Base-by-base conservation (phyloP, 2,797 vertebrate genomes). In the Phalloptychus januarius region DNA sequence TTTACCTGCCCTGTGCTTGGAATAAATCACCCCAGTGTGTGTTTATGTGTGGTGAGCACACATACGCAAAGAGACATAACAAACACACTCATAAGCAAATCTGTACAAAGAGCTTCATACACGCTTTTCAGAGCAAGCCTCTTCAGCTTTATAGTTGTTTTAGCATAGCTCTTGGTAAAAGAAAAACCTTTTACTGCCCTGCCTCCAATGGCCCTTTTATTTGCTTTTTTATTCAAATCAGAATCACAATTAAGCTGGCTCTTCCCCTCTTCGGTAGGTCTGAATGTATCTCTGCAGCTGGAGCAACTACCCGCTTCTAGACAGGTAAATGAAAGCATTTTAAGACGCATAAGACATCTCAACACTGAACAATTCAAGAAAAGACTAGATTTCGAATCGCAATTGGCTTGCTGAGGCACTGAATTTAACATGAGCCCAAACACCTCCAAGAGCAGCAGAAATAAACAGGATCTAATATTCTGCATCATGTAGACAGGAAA, bases 1-100 rank as follows among this genome's bases (percentile, higher is more conserved):
- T 96, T 96, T 96, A 95, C 93, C 94, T 95, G 94, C 86, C 88
- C 78, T 93, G 93, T 94, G 94, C 95, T 95, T 95, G 93, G 95
- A 95, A 93, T 91, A 95, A 95, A 96, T 96, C 95, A 96, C 92
- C 80, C 71, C 40, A 25, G 80, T 79, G 74, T 79, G 67, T 80
- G 77, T 80, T 36, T 79, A 69, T 87, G 72, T 78, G 85, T 84
- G 67, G 72, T 81, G 84, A 81, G 76, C 38, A 71, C 81, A 83
- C 72, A 83, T 83, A 83, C 77, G 89, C 80, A 87, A 76, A 38
- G 31, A 69, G 36, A 79, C 67, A 23, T 71, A 80, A 85, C 67
- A 87, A 75, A 80, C 84, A 89, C 91, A 86, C 86, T 89, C 80
- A 84, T 88, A 84, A 86, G 85, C 81, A 90, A 83, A 89, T 87